A percentile compares a stretch with the other conserved stretches of the same genome.
phyloP scores from a whole-genome alignment of 2,888 invertebrate genomes.

The Netelia virgata region DNA sequence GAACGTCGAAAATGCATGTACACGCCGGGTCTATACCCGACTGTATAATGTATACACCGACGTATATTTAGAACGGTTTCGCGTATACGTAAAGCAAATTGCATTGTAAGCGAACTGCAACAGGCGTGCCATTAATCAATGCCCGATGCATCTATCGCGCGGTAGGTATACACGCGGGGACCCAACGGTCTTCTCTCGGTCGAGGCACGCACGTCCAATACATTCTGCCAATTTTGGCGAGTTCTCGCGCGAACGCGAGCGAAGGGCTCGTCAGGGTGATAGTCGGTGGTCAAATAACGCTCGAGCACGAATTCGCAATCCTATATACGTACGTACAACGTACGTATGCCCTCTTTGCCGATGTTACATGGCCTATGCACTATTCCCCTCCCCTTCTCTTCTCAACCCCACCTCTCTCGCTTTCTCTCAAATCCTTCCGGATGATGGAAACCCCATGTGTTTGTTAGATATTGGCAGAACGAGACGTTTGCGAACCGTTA shows the following conservation, averaged over 20 bases:
- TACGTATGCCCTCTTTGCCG: slow-evolving; percentile 20
- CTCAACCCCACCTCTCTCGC: too few species aligned
- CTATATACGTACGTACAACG: background rate
- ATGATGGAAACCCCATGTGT: slow-evolving; percentile 46
- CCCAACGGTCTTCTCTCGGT: background rate
- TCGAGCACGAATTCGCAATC: slow-evolving; percentile 41
- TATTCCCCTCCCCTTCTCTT: background rate
- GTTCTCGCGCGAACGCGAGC: slow-evolving; percentile 69
- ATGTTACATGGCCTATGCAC: slow-evolving; percentile 29
- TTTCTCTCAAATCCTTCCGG: slow-evolving; percentile 38
- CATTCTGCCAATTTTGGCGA: slow-evolving; percentile 82
- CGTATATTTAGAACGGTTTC: slow-evolving; percentile 44
- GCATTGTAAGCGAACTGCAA: slow-evolving; percentile 85
- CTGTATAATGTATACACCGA: background rate
- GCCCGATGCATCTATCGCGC: slow-evolving; percentile 78
- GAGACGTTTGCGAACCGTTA: slow-evolving; percentile 47
- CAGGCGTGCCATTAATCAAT: slow-evolving; percentile 85
- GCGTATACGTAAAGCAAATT: slow-evolving; percentile 80
- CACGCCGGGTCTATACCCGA: slow-evolving; percentile 27
- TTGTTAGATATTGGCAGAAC: slow-evolving; percentile 36
- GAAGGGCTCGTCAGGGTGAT: slow-evolving; percentile 53
- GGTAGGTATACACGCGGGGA: slow-evolving; percentile 26
- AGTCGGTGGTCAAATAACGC: slow-evolving; percentile 70
- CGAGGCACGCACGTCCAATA: slow-evolving; percentile 72
- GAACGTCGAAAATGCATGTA: too few species aligned